Evolutionary conservation across 1,140 invertebrate genomes (phyloP), one percentile per base, ranked within the genome.

Genomic region (Scaptomyza graminum): DNA sequence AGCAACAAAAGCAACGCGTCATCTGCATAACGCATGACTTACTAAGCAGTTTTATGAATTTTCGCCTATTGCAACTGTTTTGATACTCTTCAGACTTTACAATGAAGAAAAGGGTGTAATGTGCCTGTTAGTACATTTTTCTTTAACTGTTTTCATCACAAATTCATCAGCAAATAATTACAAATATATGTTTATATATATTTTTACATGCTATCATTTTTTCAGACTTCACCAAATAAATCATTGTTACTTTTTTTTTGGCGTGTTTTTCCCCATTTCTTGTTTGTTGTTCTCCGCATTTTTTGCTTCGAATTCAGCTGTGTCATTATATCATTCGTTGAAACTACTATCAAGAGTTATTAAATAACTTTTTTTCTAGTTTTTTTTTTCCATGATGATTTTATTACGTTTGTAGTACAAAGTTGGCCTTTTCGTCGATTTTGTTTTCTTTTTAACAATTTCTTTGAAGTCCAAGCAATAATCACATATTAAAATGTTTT

Each of bases 21-120:
- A 85, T 85, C 79, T 79, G 74, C 74, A 78, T 87, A 87, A 82
- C 78, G 83, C 71, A 82, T 79, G 78, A 82, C 51, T 75, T 87
- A 76, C 56, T 74, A 69, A 82, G 74, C 46, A 67, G 49, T 67
- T 71, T 51, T 49, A 56, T 31, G 28, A 22, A 0, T 57, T 72
- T 37, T 61, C 22, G 37, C 22, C 37, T n/a, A 25, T 47, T 62
- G 59, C 72, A 59, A 44, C 66, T 62, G 28, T 55, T 76, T 56
- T 11, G 28, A 52, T 59, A 59, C 68, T 39, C 54, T 59, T 15
- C 47, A 16, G 13, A 11, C 1, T n/a, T n/a, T 2, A 12, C 12
- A 41, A 43, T 25, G 9, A 13, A n/a, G 6, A 9, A 39, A 49
- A 16, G 44, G 12, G 28, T 49, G 22, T 13, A 2, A n/a, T 41